phyloP scores from a whole-genome alignment of 2,113 vertebrate species.

The Cyanistes caeruleus region DNA sequence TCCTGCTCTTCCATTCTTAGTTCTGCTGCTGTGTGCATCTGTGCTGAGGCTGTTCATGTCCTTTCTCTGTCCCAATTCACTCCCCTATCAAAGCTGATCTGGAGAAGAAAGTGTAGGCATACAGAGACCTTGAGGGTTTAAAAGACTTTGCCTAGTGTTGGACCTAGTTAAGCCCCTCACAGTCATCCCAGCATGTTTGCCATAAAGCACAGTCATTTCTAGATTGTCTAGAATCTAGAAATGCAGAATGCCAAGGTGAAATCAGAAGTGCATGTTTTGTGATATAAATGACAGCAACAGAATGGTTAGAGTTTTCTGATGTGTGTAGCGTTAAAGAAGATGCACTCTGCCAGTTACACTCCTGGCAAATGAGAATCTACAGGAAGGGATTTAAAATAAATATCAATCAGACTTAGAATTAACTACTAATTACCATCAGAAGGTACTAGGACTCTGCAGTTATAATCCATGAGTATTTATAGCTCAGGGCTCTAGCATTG shows the following conservation, averaged over 20 bases:
- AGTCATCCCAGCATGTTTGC: neutral
- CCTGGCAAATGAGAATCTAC: neutral
- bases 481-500: neutral
- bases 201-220: neutral
- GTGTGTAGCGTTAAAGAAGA: neutral
- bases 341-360: neutral
- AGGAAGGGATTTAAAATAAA: constrained; percentile 21
- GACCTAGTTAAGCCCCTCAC: neutral
- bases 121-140: neutral
- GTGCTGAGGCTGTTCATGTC: neutral
- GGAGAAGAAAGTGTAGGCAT: neutral
- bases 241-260: neutral
- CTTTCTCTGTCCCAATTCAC: neutral
- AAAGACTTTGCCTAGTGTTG: neutral
- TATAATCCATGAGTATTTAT: constrained; percentile 37
- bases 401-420: constrained; percentile 28
- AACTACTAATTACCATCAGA: constrained; percentile 22
- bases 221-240: neutral
- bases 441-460: constrained; percentile 25
- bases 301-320: neutral
- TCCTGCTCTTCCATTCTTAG: neutral
- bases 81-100: neutral
- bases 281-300: neutral
- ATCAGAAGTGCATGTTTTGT: neutral
- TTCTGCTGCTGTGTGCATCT: neutral